These are phyloP conservation scores for Ophion costatus DNA, from an alignment of 2,888 invertebrate genomes.

Conservation along the genomic window DNA sequence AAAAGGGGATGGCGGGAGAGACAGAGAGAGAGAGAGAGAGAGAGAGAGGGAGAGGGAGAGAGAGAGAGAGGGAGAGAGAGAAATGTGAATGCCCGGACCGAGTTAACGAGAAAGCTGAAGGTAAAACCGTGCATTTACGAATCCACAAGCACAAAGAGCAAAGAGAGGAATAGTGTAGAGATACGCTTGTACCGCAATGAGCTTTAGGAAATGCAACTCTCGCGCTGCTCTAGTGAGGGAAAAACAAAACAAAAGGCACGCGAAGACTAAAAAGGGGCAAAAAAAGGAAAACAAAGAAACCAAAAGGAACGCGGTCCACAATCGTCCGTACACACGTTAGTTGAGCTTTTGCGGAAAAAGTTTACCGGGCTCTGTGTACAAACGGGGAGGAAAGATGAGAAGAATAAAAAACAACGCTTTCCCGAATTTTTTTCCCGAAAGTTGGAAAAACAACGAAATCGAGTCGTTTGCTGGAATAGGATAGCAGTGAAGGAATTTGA, in stretches of 20 bases:
- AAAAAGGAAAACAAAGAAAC: constrained; percentile 35
- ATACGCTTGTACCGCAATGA: constrained; percentile 36
- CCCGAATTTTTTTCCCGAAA: constrained; percentile 1
- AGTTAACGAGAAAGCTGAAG: constrained; percentile 33
- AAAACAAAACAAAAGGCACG: constrained; percentile 11
- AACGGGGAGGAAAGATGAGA: constrained; percentile 28
- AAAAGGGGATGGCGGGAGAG: background rate
- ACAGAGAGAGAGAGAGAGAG: constrained; percentile 16
- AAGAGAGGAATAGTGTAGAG: constrained; percentile 33
- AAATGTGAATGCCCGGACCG: constrained; percentile 18
- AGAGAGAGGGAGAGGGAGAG: background rate
- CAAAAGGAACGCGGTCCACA: constrained; percentile 20
- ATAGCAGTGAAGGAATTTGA: constrained; percentile 40
- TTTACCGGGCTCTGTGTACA: constrained; percentile 35
- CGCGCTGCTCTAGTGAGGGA: constrained; percentile 31
- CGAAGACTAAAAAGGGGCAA: constrained; percentile 24
- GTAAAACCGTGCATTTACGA: constrained; percentile 44
- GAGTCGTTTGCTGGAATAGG: constrained; percentile 29
- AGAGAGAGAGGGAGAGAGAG: background rate
- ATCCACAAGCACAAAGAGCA: constrained; percentile 39
- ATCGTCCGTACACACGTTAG: constrained; percentile 55
- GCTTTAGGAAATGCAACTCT: constrained; percentile 54
- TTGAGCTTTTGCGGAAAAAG: constrained; percentile 48
- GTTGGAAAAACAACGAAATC: constrained; percentile 16
- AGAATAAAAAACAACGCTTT: constrained; percentile 23